A percentile compares a stretch with the other conserved stretches of the same genome.
Evolutionary conservation across 2,797 vertebrate genomes (phyloP).

Genomic region (Cephalopachus bancanus): DNA sequence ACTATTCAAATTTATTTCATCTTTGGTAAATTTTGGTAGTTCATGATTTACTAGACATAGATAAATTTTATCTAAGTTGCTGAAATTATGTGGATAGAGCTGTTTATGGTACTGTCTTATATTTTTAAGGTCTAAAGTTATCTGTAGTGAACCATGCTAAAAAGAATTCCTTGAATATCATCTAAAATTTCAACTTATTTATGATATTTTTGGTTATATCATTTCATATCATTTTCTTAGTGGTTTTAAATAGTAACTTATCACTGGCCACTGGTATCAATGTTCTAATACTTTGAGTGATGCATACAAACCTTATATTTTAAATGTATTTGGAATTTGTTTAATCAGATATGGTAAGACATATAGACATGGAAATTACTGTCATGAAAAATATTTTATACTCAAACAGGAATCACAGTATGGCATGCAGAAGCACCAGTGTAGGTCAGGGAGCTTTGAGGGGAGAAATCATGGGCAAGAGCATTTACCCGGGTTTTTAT

Average conservation of each 20-base stretch:
- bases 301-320: background rate
- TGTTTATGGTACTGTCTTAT: background rate
- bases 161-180: background rate
- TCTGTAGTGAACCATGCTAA: background rate
- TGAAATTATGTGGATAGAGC: background rate
- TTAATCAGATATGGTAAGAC: background rate
- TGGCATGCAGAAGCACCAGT: background rate
- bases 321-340: background rate
- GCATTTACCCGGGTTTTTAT: background rate
- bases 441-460: background rate
- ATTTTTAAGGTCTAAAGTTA: background rate
- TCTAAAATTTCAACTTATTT: background rate
- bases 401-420: background rate
- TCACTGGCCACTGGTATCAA: background rate
- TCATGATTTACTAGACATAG: background rate
- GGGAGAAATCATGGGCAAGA: background rate
- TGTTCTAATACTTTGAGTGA: background rate
- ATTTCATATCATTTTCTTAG: conserved; percentile 21
- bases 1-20: conserved; percentile 7
- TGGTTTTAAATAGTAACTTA: background rate
- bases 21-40: background rate
- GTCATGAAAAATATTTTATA: background rate
- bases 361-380: background rate
- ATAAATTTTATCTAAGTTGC: background rate
- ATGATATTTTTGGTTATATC: background rate